A percentile compares a stretch with the other conserved stretches of the same genome.
Evolutionary conservation across 2,888 invertebrate species (phyloP).

Genomic region (Galeopsomyia nigrocyanea): DNA sequence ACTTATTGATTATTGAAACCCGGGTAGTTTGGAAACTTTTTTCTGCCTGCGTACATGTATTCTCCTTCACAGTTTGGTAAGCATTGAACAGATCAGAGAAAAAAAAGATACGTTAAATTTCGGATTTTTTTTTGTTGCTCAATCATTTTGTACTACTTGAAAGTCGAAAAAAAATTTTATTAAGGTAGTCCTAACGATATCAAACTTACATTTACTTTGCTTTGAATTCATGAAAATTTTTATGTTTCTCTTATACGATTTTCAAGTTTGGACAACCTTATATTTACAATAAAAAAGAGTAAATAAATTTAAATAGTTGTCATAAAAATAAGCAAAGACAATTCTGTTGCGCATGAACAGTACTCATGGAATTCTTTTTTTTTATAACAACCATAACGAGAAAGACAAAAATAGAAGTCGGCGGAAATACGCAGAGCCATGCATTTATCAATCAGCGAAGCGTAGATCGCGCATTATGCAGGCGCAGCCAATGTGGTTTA

Average conservation of each 20-base stretch:
- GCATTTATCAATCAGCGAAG: constrained; percentile 40
- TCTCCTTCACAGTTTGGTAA: constrained; percentile 64
- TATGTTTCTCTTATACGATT: background rate
- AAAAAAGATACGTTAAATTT: constrained; percentile 34
- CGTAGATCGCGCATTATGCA: constrained; percentile 33
- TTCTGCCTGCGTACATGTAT: constrained; percentile 64
- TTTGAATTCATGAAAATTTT: background rate
- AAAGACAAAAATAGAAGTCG: constrained; percentile 8
- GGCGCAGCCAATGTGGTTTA: constrained; percentile 30
- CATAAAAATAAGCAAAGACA: background rate
- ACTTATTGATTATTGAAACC: constrained; percentile 50
- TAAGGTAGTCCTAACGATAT: constrained; percentile 27
- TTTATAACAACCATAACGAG: constrained; percentile 29
- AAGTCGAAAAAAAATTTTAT: background rate
- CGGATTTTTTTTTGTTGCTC: background rate
- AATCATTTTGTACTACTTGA: background rate
- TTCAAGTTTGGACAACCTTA: constrained; percentile 22
- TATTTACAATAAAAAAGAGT: constrained; percentile 1
- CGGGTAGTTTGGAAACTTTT: constrained; percentile 64
- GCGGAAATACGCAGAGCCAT: constrained; percentile 28
- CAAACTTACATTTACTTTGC: background rate
- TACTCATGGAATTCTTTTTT: constrained; percentile 1
- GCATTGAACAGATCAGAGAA: constrained; percentile 56
- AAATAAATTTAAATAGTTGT: constrained; percentile 18
- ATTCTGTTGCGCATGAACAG: background rate